Evolutionary conservation across 2,797 vertebrate species (phyloP), one percentile per base, ranked within the genome.

Genomic region (Sebastes elongatus): DNA sequence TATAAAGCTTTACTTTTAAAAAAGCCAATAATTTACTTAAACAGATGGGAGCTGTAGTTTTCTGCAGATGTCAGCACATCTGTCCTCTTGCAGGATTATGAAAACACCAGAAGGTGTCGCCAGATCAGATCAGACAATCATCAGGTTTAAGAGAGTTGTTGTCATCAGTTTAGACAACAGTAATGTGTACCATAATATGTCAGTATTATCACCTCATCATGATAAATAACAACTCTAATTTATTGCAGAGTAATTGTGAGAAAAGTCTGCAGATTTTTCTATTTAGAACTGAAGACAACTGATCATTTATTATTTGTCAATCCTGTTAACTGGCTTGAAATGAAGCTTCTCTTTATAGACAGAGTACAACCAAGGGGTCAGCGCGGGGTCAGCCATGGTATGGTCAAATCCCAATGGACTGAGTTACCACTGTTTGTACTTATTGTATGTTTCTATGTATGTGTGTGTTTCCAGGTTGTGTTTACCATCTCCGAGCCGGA

Each of bases 401-500:
- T 0, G 42, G 16, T 46, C 16, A 46, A 46, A 18, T 46, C 42
- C 16, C 16, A 46, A 46, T 16, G 42, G 42, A 46, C 42, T 46
- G 42, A 46, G 42, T 0, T 46, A 16, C 16, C 0, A 7, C 0
- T 46, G 42, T 46, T 46, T 46, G 42, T 46, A 46, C 7, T 18
- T 16, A 46, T 16, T 16, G 42, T 18, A 46, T 46, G 16, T 46
- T 46, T 46, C 6, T 46, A 6, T 38, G 11, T 38, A 38, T 38
- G 35, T 38, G 35, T 49, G 18, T 87, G 10, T 82, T 7, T 75
- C 13, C 87, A 98, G 98, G 90, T 98, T 0, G 95, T 97, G 68
- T 99, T 99, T 90, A 96, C 75, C 84, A 89, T 99, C 88, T 86
- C 80, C 0, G 91, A 96, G 1, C 87, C 93, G 0, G 86, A 80